Conservation (phyloP, 2,113 vertebrate species). For the Hemicordylus capensis region DNA sequence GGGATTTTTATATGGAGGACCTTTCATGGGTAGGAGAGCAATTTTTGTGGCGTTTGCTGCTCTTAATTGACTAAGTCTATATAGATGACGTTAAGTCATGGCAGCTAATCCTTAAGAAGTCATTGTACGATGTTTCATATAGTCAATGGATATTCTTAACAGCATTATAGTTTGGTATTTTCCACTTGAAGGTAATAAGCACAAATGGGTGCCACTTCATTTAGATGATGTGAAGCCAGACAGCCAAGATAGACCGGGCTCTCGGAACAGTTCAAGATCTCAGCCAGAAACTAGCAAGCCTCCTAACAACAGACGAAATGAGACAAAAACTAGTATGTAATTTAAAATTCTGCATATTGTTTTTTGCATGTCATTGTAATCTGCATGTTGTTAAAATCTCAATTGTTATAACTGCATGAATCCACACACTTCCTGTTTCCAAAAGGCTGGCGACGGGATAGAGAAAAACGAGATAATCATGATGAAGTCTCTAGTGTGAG, state of each 20-base stretch:
- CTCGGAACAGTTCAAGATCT: constrained; percentile 72
- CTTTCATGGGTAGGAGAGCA: not conserved
- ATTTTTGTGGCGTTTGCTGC: not conserved
- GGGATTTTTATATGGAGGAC: not conserved
- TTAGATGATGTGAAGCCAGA: constrained; percentile 84
- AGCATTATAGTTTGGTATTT: constrained; percentile 37
- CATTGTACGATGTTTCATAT: not conserved
- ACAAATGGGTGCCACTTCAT: constrained; percentile 91
- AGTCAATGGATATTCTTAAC: not conserved
- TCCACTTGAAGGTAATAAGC: constrained; percentile 86
- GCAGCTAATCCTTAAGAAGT: not conserved
- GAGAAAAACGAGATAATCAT: constrained; percentile 83
- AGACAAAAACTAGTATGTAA: constrained; percentile 82
- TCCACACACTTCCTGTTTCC: constrained; percentile 26
- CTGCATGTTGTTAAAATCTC: not conserved
- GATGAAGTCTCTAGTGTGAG: constrained; percentile 85
- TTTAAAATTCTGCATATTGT: not conserved
- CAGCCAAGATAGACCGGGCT: constrained; percentile 76
- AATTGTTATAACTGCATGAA: not conserved
- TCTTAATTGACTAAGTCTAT: not conserved
- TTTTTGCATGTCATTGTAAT: not conserved
- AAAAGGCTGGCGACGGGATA: constrained; percentile 84
- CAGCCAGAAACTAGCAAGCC: constrained; percentile 78
- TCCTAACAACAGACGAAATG: constrained; percentile 80
- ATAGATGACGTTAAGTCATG: not conserved